These are phyloP conservation scores for Pectinophora gossypiella DNA, from an alignment of 1,140 invertebrate species.

Conservation along the genomic window DNA sequence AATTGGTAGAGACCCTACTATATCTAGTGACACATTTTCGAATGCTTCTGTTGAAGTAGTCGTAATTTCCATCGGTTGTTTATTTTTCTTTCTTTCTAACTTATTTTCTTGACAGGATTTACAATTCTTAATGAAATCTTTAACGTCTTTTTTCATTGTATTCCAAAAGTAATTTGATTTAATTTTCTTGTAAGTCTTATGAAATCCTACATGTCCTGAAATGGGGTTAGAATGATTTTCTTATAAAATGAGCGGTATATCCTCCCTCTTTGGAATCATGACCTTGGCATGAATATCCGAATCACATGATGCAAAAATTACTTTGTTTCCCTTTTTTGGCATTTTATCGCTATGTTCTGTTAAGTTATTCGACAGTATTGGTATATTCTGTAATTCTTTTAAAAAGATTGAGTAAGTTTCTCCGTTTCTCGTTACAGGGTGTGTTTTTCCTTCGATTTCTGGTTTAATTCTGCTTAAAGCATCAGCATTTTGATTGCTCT, in stretches of 20 bases:
- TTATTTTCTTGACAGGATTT: constrained; percentile 13
- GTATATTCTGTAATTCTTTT: neutral
- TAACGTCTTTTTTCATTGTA: constrained; percentile 6
- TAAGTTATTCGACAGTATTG: neutral
- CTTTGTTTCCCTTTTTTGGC: neutral
- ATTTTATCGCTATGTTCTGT: neutral
- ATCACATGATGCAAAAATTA: constrained; percentile 1
- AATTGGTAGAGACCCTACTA: constrained; percentile 8
- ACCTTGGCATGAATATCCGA: neutral
- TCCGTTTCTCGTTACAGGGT: neutral
- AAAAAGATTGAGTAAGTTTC: neutral
- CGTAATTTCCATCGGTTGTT: constrained; percentile 11
- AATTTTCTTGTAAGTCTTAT: constrained; percentile 3
- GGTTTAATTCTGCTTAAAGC: constrained; percentile 33
- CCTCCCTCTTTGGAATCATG: neutral
- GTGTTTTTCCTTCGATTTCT: neutral
- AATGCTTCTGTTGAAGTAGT: constrained; percentile 9
- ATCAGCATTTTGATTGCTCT: constrained; percentile 38
- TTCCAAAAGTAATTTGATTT: neutral
- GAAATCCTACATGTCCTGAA: neutral
- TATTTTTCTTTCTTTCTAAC: neutral
- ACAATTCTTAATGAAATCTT: constrained; percentile 7
- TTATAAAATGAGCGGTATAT: neutral
- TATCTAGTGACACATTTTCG: constrained; percentile 6
- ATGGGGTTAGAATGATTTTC: constrained; percentile 2